A percentile compares a stretch with the other conserved stretches of the same genome.
Evolutionary conservation across 2,888 invertebrate species (phyloP).

Genomic region (Bibio marci): DNA sequence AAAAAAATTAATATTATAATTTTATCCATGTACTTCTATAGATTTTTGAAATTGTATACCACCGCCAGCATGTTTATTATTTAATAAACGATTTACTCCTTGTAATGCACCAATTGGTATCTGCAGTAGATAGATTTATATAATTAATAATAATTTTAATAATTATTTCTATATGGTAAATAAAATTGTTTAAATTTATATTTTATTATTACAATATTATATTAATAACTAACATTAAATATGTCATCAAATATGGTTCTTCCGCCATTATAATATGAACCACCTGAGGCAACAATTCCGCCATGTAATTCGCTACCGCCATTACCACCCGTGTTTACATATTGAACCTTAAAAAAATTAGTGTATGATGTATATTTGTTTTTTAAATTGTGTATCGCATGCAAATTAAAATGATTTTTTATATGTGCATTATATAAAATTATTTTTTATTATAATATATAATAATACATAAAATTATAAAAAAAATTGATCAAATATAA

Average conservation of each 20-base stretch:
- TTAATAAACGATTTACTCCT: constrained; percentile 45
- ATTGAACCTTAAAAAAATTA: no score
- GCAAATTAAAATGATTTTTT: no score
- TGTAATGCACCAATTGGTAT: constrained; percentile 48
- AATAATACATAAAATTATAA: no score
- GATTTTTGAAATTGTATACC: background rate
- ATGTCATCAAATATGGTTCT: constrained; percentile 40
- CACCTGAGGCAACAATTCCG: background rate
- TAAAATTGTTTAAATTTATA: no score
- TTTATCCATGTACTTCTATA: background rate
- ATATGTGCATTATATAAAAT: no score
- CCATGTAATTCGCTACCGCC: background rate
- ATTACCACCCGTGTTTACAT: no score
- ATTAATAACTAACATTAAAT: constrained; percentile 38
- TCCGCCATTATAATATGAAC: background rate
- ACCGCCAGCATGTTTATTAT: constrained; percentile 27
- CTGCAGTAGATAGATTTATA: constrained; percentile 25
- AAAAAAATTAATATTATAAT: no score
- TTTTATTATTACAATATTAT: background rate
- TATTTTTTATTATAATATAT: no score
- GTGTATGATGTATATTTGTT: no score
- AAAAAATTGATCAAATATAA: no score
- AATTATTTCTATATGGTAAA: background rate
- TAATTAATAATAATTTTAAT: constrained; percentile 2
- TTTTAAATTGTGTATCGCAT: no score